These are phyloP conservation scores for Frankliniella intonsa DNA, from an alignment of 2,888 invertebrate species.

Conservation along the genomic window DNA sequence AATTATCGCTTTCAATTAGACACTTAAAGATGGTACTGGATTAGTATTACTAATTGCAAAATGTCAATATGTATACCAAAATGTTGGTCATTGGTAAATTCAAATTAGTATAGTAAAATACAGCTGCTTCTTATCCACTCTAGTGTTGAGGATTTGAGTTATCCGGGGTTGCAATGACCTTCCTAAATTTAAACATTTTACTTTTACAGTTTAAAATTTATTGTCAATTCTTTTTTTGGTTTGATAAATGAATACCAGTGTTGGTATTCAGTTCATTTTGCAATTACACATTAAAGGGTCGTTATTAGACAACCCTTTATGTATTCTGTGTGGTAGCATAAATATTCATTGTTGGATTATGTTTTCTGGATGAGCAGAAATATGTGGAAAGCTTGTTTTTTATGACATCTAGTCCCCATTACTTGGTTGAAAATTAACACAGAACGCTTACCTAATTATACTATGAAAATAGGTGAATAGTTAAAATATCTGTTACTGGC, in stretches of 20 bases:
- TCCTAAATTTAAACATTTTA: neutral
- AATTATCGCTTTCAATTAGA: neutral
- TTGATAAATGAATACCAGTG: neutral
- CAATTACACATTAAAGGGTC: neutral
- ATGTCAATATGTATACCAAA: neutral
- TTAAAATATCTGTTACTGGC: too few species aligned
- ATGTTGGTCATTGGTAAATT: neutral
- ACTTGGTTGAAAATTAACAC: neutral
- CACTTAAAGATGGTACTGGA: neutral
- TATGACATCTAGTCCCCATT: constrained; percentile 2
- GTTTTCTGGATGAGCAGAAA: neutral
- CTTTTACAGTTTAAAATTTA: neutral
- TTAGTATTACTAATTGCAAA: neutral
- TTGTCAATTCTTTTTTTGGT: neutral
- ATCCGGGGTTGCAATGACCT: neutral
- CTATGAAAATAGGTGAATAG: too few species aligned
- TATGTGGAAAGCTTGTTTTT: neutral
- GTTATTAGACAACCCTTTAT: neutral
- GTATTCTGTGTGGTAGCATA: constrained; percentile 15
- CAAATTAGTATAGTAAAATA: neutral
- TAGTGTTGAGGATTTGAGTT: too few species aligned
- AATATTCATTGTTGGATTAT: constrained; percentile 6
- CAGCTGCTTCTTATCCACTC: neutral
- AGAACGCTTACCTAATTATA: neutral
- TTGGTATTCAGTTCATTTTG: neutral